Conservation (phyloP, 2,888 invertebrate genomes). For the Clusia tigrina region DNA sequence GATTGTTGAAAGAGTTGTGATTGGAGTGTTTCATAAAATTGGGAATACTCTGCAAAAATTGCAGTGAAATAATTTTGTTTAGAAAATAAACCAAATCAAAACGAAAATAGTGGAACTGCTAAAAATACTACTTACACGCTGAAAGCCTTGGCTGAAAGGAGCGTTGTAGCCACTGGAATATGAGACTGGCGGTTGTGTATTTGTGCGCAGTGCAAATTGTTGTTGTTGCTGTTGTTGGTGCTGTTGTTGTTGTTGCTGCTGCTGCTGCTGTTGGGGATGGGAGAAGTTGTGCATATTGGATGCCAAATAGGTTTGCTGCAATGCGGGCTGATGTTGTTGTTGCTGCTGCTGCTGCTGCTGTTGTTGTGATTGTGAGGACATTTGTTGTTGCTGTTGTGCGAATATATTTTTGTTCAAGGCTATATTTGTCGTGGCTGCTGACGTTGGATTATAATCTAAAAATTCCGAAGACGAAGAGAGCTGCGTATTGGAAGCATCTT, state of each 20-base stretch:
- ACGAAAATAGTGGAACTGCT: constrained; percentile 8
- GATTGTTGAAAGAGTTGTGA: constrained; percentile 46
- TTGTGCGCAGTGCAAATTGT: constrained; percentile 48
- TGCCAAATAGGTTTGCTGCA: neutral
- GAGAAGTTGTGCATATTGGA: neutral
- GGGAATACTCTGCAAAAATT: constrained; percentile 45
- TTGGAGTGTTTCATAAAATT: constrained; percentile 52
- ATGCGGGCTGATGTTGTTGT: neutral
- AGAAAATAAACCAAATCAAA: constrained; percentile 1
- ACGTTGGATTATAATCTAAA: constrained; percentile 60
- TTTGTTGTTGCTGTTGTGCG: constrained; percentile 18
- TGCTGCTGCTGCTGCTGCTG: constrained; percentile 10
- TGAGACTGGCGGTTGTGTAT: constrained; percentile 37
- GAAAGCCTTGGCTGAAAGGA: constrained; percentile 60
- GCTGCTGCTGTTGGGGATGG: constrained; percentile 32
- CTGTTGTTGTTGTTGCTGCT: constrained; percentile 33
- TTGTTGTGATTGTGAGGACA: constrained; percentile 1
- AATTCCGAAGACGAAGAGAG: constrained; percentile 63
- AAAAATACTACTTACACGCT: constrained; percentile 51
- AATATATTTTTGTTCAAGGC: constrained; percentile 32
- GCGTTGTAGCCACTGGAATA: constrained; percentile 41
- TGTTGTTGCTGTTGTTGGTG: constrained; percentile 45
- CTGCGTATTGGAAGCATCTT: constrained; percentile 61
- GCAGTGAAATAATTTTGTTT: too few relatives aligned
- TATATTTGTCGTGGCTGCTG: constrained; percentile 37